phyloP scores from a whole-genome alignment of 2,113 vertebrate species.

The Equus quagga region DNA sequence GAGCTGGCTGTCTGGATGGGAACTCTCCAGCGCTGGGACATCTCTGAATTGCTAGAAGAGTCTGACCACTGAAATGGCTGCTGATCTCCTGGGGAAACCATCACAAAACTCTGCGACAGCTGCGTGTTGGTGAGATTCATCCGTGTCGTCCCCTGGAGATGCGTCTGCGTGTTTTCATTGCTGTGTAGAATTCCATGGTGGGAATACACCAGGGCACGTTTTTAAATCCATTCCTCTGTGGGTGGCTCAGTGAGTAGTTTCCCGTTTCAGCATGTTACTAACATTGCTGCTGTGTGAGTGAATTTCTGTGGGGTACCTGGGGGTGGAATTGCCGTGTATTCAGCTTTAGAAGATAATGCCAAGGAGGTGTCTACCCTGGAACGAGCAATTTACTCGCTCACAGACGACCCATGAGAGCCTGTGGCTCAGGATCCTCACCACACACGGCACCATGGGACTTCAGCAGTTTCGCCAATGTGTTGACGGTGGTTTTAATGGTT shows the following conservation, averaged over 20 bases:
- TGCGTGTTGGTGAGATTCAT: background rate
- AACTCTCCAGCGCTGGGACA: background rate
- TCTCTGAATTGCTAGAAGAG: background rate
- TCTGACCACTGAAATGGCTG: background rate
- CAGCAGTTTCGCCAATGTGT: background rate
- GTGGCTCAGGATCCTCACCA: background rate
- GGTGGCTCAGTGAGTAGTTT: background rate
- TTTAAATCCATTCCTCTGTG: background rate
- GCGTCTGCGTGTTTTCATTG: background rate
- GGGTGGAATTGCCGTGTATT: background rate
- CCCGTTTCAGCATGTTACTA: background rate
- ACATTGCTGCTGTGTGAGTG: background rate
- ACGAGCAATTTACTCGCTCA: background rate
- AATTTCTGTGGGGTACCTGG: background rate
- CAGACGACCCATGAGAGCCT: background rate
- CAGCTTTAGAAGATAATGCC: background rate
- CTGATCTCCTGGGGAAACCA: background rate
- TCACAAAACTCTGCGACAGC: background rate
- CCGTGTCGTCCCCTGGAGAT: background rate
- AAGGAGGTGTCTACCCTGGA: background rate
- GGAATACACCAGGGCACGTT: background rate
- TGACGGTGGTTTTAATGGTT: conserved; percentile 14
- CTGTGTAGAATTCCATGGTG: background rate
- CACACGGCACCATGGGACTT: background rate
- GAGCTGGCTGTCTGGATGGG: background rate